These are phyloP conservation scores for Tipula confusa DNA, from an alignment of 2,888 invertebrate genomes.

Conservation along the genomic window DNA sequence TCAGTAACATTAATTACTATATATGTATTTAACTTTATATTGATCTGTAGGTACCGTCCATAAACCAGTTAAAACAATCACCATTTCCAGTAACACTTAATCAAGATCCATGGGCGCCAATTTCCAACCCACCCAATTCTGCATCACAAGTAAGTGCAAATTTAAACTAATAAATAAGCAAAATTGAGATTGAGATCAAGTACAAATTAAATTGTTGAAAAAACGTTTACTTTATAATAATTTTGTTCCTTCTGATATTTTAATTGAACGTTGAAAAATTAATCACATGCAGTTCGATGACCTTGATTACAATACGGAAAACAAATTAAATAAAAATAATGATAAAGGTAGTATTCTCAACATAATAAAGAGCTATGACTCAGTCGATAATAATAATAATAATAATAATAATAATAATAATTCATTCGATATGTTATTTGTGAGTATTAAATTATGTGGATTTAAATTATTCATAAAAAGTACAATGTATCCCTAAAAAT, in stretches of 20 bases:
- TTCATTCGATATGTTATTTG: neutral
- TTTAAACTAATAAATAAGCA: neutral
- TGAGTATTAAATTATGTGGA: constrained; percentile 20
- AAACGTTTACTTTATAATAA: too few relatives aligned
- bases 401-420: constrained; percentile 20
- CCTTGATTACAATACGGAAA: constrained; percentile 40
- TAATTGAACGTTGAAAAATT: constrained; percentile 27
- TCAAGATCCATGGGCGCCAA: constrained; percentile 51
- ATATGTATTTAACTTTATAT: too few relatives aligned
- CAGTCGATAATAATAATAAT: constrained; percentile 31
- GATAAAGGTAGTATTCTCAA: constrained; percentile 35
- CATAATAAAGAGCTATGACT: constrained; percentile 36
- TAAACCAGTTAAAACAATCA: constrained; percentile 50
- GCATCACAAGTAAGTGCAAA: constrained; percentile 45
- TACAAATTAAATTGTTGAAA: too few relatives aligned
- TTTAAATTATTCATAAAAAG: neutral
- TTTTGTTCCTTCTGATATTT: neutral
- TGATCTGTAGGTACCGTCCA: constrained; percentile 49
- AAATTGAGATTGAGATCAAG: too few relatives aligned
- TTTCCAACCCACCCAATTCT: constrained; percentile 40
- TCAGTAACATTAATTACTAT: neutral
- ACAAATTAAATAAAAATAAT: constrained; percentile 37
- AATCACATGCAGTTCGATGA: constrained; percentile 40
- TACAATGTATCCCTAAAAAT: constrained; percentile 35
- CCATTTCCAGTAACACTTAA: constrained; percentile 49